Percentiles rank a stretch among this genome's conserved stretches.
These are phyloP conservation scores for Phocides pigmalion DNA, from an alignment of 1,140 invertebrate species.

Conservation along the genomic window DNA sequence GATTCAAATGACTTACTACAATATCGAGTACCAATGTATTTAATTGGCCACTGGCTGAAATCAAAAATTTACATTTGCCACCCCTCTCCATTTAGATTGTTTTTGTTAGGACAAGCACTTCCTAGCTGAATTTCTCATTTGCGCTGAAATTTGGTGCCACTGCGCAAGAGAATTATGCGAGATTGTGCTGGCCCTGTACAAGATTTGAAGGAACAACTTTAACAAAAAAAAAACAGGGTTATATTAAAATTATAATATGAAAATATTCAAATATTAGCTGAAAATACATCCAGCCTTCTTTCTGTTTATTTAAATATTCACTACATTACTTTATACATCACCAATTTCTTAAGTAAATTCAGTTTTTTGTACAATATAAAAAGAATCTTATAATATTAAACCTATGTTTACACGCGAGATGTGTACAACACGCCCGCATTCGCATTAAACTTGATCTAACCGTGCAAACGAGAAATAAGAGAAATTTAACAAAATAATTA, in stretches of 20 bases:
- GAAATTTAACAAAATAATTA: conserved; percentile 80
- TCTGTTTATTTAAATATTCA: conserved; percentile 83
- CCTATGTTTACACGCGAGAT: conserved; percentile 72
- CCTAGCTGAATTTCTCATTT: conserved; percentile 41
- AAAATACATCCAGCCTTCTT: conserved; percentile 76
- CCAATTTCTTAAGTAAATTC: conserved; percentile 83
- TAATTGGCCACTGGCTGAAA: conserved; percentile 83
- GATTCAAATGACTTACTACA: conserved; percentile 73
- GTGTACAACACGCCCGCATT: conserved; percentile 72
- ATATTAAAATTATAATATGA: conserved; percentile 84
- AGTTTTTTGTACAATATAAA: conserved; percentile 84
- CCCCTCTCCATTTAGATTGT: conserved; percentile 60
- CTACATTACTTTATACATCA: conserved; percentile 83
- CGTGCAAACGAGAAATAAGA: conserved; percentile 73
- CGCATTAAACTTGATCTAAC: conserved; percentile 72
- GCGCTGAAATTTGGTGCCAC: conserved; percentile 19
- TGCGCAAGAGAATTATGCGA: conserved; percentile 42
- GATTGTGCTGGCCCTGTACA: conserved; percentile 70
- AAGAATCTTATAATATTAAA: conserved; percentile 78
- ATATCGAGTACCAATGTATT: conserved; percentile 80
- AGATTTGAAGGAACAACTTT: conserved; percentile 76
- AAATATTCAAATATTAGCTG: conserved; percentile 83
- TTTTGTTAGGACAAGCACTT: conserved; percentile 58
- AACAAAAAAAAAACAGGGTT: conserved; percentile 83
- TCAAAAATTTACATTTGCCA: conserved; percentile 76